phyloP scores from a whole-genome alignment of 2,888 invertebrate genomes.

The Strigamia crassipes region DNA sequence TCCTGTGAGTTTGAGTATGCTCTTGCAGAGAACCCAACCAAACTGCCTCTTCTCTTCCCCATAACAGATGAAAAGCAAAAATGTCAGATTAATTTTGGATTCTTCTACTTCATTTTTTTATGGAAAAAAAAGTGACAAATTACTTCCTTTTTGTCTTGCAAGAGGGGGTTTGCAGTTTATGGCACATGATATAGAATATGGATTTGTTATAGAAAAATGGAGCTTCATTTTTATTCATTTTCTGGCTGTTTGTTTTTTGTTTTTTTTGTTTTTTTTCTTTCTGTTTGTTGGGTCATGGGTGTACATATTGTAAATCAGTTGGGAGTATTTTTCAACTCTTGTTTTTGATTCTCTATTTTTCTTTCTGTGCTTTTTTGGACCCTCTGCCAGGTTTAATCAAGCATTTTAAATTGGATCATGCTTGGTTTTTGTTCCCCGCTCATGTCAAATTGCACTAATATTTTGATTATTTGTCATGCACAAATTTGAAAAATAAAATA shows the following conservation, averaged over 20 bases:
- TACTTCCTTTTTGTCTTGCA: conserved; percentile 40
- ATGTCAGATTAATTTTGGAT: conserved; percentile 37
- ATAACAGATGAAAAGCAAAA: conserved; percentile 8
- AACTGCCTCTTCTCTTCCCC: neutral
- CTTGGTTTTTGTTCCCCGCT: neutral
- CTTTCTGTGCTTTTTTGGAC: neutral
- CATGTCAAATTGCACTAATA: neutral
- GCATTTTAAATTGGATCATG: conserved; percentile 37
- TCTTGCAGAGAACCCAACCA: neutral
- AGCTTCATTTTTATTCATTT: conserved; percentile 6
- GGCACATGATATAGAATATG: conserved; percentile 35
- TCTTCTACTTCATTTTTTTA: neutral
- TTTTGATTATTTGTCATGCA: conserved; percentile 16
- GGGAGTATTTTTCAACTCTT: neutral
- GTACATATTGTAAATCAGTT: conserved; percentile 4
- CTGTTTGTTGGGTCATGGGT: neutral
- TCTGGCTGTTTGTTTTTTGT: neutral
- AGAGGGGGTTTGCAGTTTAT: conserved; percentile 16
- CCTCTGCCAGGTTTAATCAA: neutral
- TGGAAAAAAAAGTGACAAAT: conserved; percentile 25
- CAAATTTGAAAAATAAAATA: neutral
- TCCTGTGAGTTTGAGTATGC: neutral
- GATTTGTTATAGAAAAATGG: conserved; percentile 24
- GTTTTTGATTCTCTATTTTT: neutral
- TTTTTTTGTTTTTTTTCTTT: neutral